Percentiles rank a stretch among this genome's conserved stretches.
Conservation (phyloP, 2,113 vertebrate species). For the Vulpes lagopus region DNA sequence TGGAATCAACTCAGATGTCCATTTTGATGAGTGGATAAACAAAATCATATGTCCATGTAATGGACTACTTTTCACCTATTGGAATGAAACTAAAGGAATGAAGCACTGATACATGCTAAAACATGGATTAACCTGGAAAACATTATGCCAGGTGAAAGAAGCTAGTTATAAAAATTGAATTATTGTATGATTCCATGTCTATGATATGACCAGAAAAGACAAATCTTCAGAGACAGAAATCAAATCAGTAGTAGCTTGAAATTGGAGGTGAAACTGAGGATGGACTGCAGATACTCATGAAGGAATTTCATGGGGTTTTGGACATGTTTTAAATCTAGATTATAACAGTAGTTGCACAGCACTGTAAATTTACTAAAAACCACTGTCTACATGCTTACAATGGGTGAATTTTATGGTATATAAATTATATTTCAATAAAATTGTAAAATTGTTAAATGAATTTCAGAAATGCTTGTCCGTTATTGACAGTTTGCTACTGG, state of each 20-base stretch:
- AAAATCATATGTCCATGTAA: not conserved
- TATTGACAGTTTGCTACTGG: not conserved
- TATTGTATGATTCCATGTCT: not conserved
- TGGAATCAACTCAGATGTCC: not conserved
- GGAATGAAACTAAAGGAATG: not conserved
- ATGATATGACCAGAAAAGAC: not conserved
- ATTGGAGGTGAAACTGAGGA: constrained; percentile 12
- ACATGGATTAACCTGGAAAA: not conserved
- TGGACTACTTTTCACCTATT: not conserved
- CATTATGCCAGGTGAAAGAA: not conserved
- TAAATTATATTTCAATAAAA: constrained; percentile 18
- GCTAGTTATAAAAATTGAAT: not conserved
- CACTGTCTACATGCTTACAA: not conserved
- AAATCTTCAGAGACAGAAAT: not conserved
- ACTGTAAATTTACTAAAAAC: constrained; percentile 53
- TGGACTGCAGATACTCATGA: not conserved
- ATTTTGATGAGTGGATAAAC: not conserved
- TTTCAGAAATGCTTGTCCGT: not conserved
- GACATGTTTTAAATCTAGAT: constrained; percentile 11
- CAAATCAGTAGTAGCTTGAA: not conserved
- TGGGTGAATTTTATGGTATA: not conserved
- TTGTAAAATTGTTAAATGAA: not conserved
- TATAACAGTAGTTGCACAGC: not conserved
- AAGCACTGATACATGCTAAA: not conserved
- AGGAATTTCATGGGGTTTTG: not conserved